These are phyloP conservation scores for Gyrodactylus bullatarudis DNA, from an alignment of 1,140 invertebrate genomes.

Conservation along the genomic window DNA sequence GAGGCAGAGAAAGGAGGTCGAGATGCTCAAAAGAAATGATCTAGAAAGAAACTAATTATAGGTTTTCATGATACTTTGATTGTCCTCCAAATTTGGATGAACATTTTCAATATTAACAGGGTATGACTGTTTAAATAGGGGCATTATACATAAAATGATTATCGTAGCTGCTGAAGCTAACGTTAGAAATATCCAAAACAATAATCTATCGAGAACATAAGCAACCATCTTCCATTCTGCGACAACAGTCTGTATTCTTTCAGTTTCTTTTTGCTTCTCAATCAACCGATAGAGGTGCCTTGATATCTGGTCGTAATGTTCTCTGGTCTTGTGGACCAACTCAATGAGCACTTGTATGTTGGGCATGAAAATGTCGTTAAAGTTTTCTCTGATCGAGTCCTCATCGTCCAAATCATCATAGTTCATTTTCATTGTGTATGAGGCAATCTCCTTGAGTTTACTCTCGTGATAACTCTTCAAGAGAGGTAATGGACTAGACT, in stretches of 20 bases:
- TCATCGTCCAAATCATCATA: neutral
- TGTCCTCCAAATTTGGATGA: neutral
- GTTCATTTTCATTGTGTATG: neutral
- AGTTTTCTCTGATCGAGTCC: neutral
- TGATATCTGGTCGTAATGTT: slow-evolving; percentile 1
- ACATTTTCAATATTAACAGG: neutral
- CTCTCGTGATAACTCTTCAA: neutral
- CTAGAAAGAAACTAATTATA: no score
- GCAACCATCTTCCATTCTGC: slow-evolving; percentile 22
- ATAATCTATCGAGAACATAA: slow-evolving; percentile 21
- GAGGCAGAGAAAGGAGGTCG: no score
- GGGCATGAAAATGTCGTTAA: neutral
- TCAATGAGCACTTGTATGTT: neutral
- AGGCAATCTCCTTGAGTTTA: neutral
- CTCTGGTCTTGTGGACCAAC: neutral
- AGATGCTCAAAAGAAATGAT: no score
- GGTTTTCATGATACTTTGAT: no score
- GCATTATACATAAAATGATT: slow-evolving; percentile 6
- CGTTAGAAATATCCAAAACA: slow-evolving; percentile 25
- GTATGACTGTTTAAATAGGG: slow-evolving; percentile 2
- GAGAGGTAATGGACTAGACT: neutral
- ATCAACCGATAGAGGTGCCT: neutral
- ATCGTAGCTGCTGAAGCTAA: slow-evolving; percentile 13
- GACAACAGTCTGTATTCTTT: neutral
- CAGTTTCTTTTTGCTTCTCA: slow-evolving; percentile 4